Base-by-base conservation (phyloP, 1,140 invertebrate genomes). In the Zaprionus taronus region DNA sequence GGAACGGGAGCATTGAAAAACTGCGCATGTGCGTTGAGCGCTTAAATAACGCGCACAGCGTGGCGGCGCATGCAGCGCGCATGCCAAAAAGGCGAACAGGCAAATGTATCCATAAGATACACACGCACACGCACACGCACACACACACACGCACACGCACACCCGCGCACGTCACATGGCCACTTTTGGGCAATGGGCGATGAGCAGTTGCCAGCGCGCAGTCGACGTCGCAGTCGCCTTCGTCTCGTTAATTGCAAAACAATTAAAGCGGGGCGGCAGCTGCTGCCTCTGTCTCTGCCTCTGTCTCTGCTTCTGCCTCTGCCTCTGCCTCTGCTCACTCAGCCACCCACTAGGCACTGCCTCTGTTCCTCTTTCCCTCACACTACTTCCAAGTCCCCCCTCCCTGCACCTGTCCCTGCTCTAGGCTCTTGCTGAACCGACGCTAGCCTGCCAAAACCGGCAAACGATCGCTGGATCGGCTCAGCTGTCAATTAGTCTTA, bases 11-110 rank as follows among this genome's bases (percentile, higher is more conserved):
- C 64, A 82, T 89, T 84, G 82, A 70, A 72, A 89, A 74, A 58
- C 86, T 72, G 79, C 79, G 79, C 85, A 90, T 89, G 85, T 79
- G 85, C 85, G 72, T 22, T 56, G 36, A 68, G 17, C 70, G 63
- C 77, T 79, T 83, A 73, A 86, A 87, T 80, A 83, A 86, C 66
- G 61, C 63, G 47, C 47, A 20, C 47, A 56, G 31, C 31, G 9
- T 9, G 31, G 9, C 31, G 9, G 58, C 60, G 28, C 71, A 80
- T 89, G 81, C 79, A 79, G 58, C 60, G 72, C 81, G 81, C 84
- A 89, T 89, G 81, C 85, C 81, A 89, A 89, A 89, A 83, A 74
- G 49, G 62, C 61, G 62, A 66, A 22, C 44, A 31, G 56, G 47
- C 71, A 47, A n/a, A 68, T 47, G 31, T 63, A 74, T 79, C 67